These are phyloP conservation scores for Hydrozoanthus gracilis DNA, from an alignment of 92 coral and sea anemone genomes.

Conservation along the genomic window DNA sequence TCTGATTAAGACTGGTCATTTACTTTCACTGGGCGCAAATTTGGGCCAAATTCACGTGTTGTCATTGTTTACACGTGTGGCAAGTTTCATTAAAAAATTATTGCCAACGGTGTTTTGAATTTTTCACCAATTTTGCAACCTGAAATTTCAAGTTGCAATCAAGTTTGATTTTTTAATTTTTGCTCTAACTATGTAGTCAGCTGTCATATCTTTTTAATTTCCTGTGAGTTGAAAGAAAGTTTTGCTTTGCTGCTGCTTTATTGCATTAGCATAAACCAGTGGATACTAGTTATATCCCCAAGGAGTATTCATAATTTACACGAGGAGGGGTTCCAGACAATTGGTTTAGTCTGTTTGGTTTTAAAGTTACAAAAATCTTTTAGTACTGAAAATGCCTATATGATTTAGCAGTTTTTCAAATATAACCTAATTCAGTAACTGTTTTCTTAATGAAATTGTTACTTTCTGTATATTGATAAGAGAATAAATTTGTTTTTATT, in stretches of 20 bases:
- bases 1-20: slow-evolving; percentile 6
- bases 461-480: too few species aligned
- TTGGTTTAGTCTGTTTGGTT: too few species aligned
- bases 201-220: not conserved
- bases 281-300: not conserved
- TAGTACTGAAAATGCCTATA: too few species aligned
- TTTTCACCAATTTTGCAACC: too few species aligned
- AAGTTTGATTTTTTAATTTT: not conserved
- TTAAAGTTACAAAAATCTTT: too few species aligned
- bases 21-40: not conserved
- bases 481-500: too few species aligned
- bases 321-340: not conserved
- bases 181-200: not conserved
- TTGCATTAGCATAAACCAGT: not conserved
- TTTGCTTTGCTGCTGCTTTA: not conserved
- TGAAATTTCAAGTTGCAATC: not conserved
- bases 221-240: not conserved
- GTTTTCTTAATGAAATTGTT: too few species aligned
- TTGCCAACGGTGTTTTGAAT: not conserved
- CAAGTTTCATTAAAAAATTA: slow-evolving; percentile 23
- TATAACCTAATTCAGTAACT: too few species aligned
- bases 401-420: too few species aligned
- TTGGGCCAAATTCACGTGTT: not conserved
- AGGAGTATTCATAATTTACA: not conserved
- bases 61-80: slow-evolving; percentile 35